Evolutionary conservation across 2,797 vertebrate genomes (phyloP).

Genomic region (Thripadectes ignobilis): DNA sequence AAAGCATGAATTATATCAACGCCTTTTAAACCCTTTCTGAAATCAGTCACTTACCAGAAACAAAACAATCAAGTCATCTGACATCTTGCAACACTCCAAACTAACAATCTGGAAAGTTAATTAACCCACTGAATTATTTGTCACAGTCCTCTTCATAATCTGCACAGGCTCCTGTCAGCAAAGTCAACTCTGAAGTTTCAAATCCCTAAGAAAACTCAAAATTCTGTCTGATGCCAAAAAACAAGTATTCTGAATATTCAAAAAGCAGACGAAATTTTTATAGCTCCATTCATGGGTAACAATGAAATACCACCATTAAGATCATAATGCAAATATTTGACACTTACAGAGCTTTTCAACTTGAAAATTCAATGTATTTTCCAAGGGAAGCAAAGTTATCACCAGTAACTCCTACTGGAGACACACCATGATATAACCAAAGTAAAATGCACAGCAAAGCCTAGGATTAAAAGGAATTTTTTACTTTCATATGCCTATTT

Average conservation of each 20-base stretch:
- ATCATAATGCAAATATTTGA: neutral
- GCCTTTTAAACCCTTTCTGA: neutral
- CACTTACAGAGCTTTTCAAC: neutral
- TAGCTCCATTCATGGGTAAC: neutral
- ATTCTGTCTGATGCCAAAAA: neutral
- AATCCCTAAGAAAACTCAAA: neutral
- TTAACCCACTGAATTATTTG: neutral
- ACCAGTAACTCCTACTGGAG: neutral
- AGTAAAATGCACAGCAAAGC: neutral
- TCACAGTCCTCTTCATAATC: neutral
- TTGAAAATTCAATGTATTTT: neutral
- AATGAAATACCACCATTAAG: neutral
- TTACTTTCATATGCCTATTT: neutral
- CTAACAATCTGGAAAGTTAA: neutral
- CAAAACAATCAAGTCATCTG: neutral
- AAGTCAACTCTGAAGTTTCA: neutral
- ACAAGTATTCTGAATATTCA: neutral
- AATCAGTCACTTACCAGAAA: neutral
- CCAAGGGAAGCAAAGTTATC: neutral
- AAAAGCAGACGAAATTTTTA: neutral
- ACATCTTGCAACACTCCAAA: neutral
- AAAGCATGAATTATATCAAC: neutral
- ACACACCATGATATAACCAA: neutral
- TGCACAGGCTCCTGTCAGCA: neutral
- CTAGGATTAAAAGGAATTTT: neutral